A percentile compares a stretch with the other conserved stretches of the same genome.
Evolutionary conservation across 1,140 invertebrate species (phyloP).

Genomic region (Leguminivora glycinivorella): DNA sequence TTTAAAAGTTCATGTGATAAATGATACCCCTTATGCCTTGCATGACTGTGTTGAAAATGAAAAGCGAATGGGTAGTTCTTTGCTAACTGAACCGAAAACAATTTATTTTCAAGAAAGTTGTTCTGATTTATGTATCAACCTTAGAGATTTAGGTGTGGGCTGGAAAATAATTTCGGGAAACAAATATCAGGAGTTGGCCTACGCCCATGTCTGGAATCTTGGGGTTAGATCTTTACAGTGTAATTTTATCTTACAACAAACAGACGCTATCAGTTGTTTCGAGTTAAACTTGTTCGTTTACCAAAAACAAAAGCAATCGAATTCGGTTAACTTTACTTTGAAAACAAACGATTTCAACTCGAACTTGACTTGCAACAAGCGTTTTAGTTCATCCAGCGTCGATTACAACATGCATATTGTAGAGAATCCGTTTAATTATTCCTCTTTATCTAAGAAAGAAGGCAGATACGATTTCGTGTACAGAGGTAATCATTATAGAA

Average conservation of each 20-base stretch:
- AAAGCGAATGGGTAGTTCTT: slow-evolving; percentile 87
- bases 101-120: slow-evolving; percentile 93
- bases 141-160: slow-evolving; percentile 79
- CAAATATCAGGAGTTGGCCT: slow-evolving; percentile 94
- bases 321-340: slow-evolving; percentile 73
- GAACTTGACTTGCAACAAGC: slow-evolving; percentile 71
- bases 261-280: slow-evolving; percentile 75
- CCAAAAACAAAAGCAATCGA: slow-evolving; percentile 75
- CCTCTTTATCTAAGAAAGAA: slow-evolving; percentile 70
- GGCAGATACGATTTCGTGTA: slow-evolving; percentile 67
- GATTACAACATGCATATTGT: slow-evolving; percentile 70
- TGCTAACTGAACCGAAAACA: slow-evolving; percentile 93
- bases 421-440: slow-evolving; percentile 75
- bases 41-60: slow-evolving; percentile 89
- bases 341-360: slow-evolving; percentile 76
- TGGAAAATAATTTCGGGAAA: slow-evolving; percentile 91
- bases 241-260: slow-evolving; percentile 89
- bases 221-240: slow-evolving; percentile 89
- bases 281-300: slow-evolving; percentile 71
- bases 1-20: slow-evolving; percentile 87
- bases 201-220: slow-evolving; percentile 92
- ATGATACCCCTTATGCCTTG: slow-evolving; percentile 93
- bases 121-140: slow-evolving; percentile 87
- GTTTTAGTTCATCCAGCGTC: slow-evolving; percentile 68
- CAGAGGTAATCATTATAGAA: slow-evolving; percentile 58